A percentile compares a stretch with the other conserved stretches of the same genome.
Evolutionary conservation across 2,113 vertebrate genomes (phyloP).

Genomic region (Gymnobelideus leadbeateri): DNA sequence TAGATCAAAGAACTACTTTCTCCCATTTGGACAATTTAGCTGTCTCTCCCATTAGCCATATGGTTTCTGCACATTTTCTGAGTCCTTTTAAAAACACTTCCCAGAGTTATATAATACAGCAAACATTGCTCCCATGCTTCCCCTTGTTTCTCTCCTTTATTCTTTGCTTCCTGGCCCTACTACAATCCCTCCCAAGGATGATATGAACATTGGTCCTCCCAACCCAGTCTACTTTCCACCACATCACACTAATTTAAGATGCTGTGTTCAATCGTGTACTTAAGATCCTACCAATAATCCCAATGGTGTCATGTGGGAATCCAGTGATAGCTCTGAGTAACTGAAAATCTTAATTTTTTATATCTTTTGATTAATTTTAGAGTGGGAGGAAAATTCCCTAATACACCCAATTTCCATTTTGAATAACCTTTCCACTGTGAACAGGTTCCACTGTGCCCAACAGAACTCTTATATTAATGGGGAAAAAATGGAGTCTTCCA

Average conservation of each 20-base stretch:
- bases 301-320: no score
- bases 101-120: no score
- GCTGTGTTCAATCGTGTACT: background rate
- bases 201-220: no score
- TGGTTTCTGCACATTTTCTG: no score
- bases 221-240: no score
- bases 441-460: background rate
- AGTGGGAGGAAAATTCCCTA: background rate
- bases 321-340: no score
- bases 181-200: slow-evolving; percentile 16
- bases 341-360: background rate
- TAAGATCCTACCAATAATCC: background rate
- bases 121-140: background rate
- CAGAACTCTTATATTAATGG: background rate
- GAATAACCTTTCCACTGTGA: background rate
- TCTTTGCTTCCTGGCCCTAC: background rate
- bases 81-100: no score
- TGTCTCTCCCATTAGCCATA: no score
- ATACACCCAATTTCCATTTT: background rate
- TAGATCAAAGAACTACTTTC: no score
- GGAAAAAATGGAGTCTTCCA: background rate
- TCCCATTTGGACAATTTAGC: no score
- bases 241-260: no score
- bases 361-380: slow-evolving; percentile 9
- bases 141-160: background rate